Evolutionary conservation across 2,797 vertebrate species (phyloP).

Genomic region (Chelon auratus): DNA sequence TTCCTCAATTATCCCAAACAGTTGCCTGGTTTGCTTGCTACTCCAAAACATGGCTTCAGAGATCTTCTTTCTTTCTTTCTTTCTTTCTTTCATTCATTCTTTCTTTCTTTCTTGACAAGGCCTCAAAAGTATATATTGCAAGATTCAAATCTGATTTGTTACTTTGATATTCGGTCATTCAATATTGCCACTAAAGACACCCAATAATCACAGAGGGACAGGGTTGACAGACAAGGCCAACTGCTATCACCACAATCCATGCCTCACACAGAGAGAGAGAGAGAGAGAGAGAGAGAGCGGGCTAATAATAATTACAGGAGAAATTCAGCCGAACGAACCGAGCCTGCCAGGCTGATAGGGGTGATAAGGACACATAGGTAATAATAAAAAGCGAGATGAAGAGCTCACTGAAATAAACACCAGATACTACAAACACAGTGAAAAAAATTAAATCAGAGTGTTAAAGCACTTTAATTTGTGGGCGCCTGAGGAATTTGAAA

Average conservation of each 20-base stretch:
- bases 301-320: slow-evolving; percentile 31
- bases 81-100: neutral
- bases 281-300: too few relatives aligned
- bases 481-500: slow-evolving; percentile 40
- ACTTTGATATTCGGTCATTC: slow-evolving; percentile 23
- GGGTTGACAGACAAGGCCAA: slow-evolving; percentile 5
- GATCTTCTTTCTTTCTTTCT: neutral
- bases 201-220: slow-evolving; percentile 16
- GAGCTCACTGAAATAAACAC: slow-evolving; percentile 33
- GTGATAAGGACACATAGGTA: slow-evolving; percentile 35
- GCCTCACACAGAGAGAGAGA: slow-evolving; percentile 5
- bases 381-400: slow-evolving; percentile 35
- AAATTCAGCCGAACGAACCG: slow-evolving; percentile 15
- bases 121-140: neutral
- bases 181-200: slow-evolving; percentile 3
- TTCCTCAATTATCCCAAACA: too few relatives aligned
- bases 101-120: neutral
- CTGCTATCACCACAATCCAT: slow-evolving; percentile 25
- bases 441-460: slow-evolving; percentile 37
- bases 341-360: slow-evolving; percentile 19
- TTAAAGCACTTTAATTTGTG: slow-evolving; percentile 50
- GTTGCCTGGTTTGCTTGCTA: too few relatives aligned
- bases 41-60: too few relatives aligned
- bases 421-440: too few relatives aligned
- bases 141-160: slow-evolving; percentile 21